Conservation (phyloP, 2,888 invertebrate genomes). For the Oligia latruncula region DNA sequence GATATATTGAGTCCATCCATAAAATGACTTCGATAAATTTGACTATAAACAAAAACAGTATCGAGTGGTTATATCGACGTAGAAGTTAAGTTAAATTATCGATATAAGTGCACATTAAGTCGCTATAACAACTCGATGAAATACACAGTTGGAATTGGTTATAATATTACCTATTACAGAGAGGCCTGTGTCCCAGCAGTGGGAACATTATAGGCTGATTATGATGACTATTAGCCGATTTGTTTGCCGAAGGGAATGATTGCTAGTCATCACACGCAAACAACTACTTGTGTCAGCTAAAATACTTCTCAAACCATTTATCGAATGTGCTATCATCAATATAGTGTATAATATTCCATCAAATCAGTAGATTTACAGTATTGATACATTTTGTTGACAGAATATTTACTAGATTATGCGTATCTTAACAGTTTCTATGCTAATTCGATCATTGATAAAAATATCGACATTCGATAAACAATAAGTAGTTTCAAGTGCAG, state of each 20-base stretch:
- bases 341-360: constrained; percentile 9
- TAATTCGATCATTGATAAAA: neutral
- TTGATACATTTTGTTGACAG: constrained; percentile 10
- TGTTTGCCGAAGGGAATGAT: constrained; percentile 10
- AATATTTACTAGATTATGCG: constrained; percentile 15
- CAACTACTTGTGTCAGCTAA: constrained; percentile 4
- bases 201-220: too few relatives aligned
- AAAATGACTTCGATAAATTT: constrained; percentile 31
- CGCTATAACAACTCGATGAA: constrained; percentile 36
- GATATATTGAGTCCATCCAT: constrained; percentile 20
- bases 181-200: too few relatives aligned
- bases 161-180: constrained; percentile 15
- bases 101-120: constrained; percentile 38
- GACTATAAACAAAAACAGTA: constrained; percentile 18
- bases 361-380: constrained; percentile 25
- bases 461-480: constrained; percentile 43
- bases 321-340: constrained; percentile 26
- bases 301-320: constrained; percentile 22
- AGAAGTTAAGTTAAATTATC: constrained; percentile 23
- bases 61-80: constrained; percentile 46
- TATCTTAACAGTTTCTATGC: neutral
- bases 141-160: constrained; percentile 11
- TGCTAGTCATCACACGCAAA: constrained; percentile 1
- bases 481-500: constrained; percentile 26
- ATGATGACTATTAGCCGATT: constrained; percentile 11